phyloP scores from a whole-genome alignment of 2,888 invertebrate species.

The Smittia sp. region DNA sequence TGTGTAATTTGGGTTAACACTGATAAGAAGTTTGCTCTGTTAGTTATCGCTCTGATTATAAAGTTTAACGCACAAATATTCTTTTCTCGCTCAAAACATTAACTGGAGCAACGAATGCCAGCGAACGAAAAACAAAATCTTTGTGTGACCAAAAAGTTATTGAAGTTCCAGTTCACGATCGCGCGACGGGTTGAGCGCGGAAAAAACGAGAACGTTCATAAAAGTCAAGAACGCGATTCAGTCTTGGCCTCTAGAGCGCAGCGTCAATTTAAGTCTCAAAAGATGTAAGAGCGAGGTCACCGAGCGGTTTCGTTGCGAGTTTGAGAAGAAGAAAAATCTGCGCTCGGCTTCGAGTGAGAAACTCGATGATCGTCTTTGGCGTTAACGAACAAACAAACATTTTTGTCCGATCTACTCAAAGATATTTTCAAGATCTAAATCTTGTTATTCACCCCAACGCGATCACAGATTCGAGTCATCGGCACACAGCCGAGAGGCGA shows the following conservation, averaged over 20 bases:
- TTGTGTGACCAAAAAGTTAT: background rate
- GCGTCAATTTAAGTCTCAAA: slow-evolving; percentile 16
- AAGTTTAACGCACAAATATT: background rate
- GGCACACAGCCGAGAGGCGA: background rate
- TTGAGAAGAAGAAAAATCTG: background rate
- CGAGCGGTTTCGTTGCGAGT: background rate
- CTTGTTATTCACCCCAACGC: no score
- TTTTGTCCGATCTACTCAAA: background rate
- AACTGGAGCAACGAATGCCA: background rate
- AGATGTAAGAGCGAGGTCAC: slow-evolving; percentile 28
- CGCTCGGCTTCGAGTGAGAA: background rate
- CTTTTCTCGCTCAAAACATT: background rate
- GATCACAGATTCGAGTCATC: background rate
- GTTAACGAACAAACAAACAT: background rate
- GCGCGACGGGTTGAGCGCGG: background rate
- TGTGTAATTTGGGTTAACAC: slow-evolving; percentile 33
- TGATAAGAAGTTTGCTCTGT: slow-evolving; percentile 13
- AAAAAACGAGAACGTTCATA: slow-evolving; percentile 17
- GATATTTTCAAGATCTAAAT: background rate
- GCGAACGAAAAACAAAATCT: background rate
- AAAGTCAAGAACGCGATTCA: slow-evolving; percentile 39
- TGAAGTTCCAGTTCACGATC: slow-evolving; percentile 21
- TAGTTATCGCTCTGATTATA: slow-evolving; percentile 15
- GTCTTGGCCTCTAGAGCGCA: slow-evolving; percentile 37
- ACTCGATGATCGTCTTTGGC: background rate